Evolutionary conservation across 2,797 vertebrate genomes (phyloP).

Genomic region (Melopsittacus undulatus): DNA sequence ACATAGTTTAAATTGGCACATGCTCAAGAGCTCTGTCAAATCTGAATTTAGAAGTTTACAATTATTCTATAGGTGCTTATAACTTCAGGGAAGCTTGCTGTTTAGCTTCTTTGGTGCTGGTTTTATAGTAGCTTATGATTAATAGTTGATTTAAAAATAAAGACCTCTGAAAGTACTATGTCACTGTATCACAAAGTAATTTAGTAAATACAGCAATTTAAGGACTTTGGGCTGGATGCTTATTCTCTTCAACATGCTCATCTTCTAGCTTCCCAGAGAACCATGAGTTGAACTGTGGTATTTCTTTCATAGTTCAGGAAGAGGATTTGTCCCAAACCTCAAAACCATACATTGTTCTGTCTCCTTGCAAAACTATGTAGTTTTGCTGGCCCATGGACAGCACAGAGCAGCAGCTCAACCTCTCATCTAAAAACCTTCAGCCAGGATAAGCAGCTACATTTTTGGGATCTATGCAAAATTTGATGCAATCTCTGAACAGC

Average conservation of each 20-base stretch:
- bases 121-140: not conserved
- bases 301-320: not conserved
- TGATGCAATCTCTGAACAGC: not conserved
- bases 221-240: not conserved
- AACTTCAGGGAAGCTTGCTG: not conserved
- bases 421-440: conserved; percentile 10
- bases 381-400: not conserved
- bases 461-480: not conserved
- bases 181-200: not conserved
- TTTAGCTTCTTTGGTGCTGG: not conserved
- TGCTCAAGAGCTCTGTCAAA: not conserved
- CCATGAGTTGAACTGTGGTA: not conserved
- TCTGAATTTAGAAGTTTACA: not conserved
- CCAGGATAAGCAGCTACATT: not conserved
- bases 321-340: rapidly evolving
- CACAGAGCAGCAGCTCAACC: not conserved
- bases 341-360: not conserved
- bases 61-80: not conserved
- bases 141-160: not conserved
- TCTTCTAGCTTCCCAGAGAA: not conserved
- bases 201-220: not conserved
- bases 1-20: not conserved
- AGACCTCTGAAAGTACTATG: not conserved
- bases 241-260: not conserved
- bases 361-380: not conserved